Evolutionary conservation across 2,888 invertebrate genomes (phyloP).

Genomic region (Anticlea derivata): DNA sequence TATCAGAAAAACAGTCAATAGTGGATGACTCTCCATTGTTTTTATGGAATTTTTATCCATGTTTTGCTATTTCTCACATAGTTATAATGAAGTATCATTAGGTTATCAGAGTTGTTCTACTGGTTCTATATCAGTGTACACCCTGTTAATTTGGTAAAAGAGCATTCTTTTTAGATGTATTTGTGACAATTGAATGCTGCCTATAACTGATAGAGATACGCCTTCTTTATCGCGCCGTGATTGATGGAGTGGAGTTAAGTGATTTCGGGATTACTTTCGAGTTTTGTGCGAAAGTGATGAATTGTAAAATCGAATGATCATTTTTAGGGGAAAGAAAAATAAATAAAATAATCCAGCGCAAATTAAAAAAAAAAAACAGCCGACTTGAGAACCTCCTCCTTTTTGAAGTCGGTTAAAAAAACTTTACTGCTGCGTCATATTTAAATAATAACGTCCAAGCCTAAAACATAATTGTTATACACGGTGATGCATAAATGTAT

Average conservation of each 20-base stretch:
- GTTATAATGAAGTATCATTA: too few species aligned
- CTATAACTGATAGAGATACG: constrained; percentile 44
- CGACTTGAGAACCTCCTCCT: too few species aligned
- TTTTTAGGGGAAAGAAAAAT: not conserved
- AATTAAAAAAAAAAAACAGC: too few species aligned
- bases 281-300: constrained; percentile 17
- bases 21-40: too few species aligned
- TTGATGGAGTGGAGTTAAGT: constrained; percentile 30
- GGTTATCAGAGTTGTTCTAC: constrained; percentile 19
- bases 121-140: constrained; percentile 23
- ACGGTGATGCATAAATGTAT: too few species aligned
- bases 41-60: too few species aligned
- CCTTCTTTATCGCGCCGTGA: constrained; percentile 33
- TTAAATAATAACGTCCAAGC: too few species aligned
- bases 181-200: constrained; percentile 42
- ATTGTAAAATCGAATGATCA: constrained; percentile 10
- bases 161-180: constrained; percentile 45
- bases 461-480: too few species aligned
- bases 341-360: not conserved
- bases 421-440: too few species aligned
- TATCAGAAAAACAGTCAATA: too few species aligned
- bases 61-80: too few species aligned
- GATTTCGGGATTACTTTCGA: constrained; percentile 32
- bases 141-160: constrained; percentile 46
- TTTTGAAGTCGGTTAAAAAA: too few species aligned